Evolutionary conservation across 53 echinoderm and acorn worm genomes (phyloP).

Genomic region (Holothuria scabra): DNA sequence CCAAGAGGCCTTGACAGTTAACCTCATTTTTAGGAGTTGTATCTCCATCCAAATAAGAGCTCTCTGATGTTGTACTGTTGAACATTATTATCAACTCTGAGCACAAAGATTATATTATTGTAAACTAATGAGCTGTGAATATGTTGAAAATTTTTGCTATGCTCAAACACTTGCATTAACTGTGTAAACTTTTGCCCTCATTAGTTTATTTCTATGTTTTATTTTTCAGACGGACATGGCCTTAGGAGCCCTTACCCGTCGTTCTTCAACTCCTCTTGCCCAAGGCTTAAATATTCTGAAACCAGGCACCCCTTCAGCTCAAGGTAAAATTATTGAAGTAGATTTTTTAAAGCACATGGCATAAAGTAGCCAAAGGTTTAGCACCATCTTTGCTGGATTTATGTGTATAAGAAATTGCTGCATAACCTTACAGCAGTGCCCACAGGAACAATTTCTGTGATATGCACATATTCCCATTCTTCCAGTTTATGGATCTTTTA

Average conservation of each 20-base stretch:
- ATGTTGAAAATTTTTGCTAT: not conserved
- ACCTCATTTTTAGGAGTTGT: too few relatives aligned
- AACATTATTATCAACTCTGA: not conserved
- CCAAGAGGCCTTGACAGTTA: too few relatives aligned
- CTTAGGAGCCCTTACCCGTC: slow-evolving; percentile 62
- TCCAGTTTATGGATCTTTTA: too few relatives aligned
- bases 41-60: too few relatives aligned
- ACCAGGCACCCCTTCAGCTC: slow-evolving; percentile 52
- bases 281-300: slow-evolving; percentile 61
- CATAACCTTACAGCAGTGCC: too few relatives aligned
- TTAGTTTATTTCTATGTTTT: not conserved
- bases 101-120: not conserved
- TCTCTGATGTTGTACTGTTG: too few relatives aligned
- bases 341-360: not conserved
- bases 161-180: not conserved
- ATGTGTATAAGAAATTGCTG: too few relatives aligned
- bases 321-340: slow-evolving; percentile 42
- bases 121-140: not conserved
- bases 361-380: too few relatives aligned
- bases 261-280: slow-evolving; percentile 77
- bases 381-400: too few relatives aligned
- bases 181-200: not conserved
- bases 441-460: too few relatives aligned
- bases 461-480: too few relatives aligned
- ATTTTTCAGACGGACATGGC: slow-evolving; percentile 68